Evolutionary conservation across 2,888 invertebrate genomes (phyloP), one percentile per base, ranked within the genome.

Genomic region (Amphipoea oculea): DNA sequence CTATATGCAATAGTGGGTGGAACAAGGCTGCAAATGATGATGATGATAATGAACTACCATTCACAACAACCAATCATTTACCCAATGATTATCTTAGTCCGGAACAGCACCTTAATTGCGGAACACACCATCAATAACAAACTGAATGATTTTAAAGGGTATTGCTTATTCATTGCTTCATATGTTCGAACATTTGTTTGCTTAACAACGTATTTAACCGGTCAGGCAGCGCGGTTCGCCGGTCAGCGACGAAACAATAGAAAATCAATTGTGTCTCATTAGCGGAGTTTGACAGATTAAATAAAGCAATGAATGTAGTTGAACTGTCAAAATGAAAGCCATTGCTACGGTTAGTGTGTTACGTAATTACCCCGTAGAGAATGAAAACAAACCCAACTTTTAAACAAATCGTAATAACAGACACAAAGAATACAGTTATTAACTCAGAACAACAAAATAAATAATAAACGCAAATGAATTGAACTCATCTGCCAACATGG

Each of bases 401-500:
- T 3, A 40, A 11, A 36, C 0, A 51, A 63, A 29, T 40, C 20
- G 14, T 42, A 40, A 60, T 14, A 12, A 63, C 11, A 54, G 5
- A 23, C 11, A 5, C 51, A 81, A 65, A 60, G 40, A 75, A 29
- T 20, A 69, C 62, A n/a, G 12, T 5, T 29, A 51, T n/a, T n/a
- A 57, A 82, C 14, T 54, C 14, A 23, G 20, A 70, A 70, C 20
- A 60, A 57, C n/a, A 6, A 45, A 60, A 60, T 1, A 45, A 67
- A 57, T 48, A 45, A 20, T 11, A 57, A 83, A 67, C 14, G 1
- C n/a, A 4, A 62, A 1, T 6, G 54, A 48, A 68, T 20, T 54
- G 7, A 84, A 45, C 29, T 42, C 20, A 48, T 20, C 29, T 71
- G n/a, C 6, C 36, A 79, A 63, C 4, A 79, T 20, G 14, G 57